These are phyloP conservation scores for Siniperca obscura DNA, from an alignment of 2,797 vertebrate species.

Conservation along the genomic window DNA sequence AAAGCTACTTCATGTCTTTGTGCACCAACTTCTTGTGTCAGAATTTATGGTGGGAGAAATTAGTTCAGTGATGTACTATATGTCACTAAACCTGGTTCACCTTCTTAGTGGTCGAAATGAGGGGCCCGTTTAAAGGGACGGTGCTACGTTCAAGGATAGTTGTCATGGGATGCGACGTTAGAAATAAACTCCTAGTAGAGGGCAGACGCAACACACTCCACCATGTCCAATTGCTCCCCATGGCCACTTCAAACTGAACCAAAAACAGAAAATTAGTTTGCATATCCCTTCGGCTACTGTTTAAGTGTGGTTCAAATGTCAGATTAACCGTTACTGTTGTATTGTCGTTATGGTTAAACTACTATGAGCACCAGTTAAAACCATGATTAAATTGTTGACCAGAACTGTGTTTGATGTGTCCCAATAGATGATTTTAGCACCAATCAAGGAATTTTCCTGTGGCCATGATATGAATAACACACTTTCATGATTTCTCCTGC, in stretches of 20 bases:
- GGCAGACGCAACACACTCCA: slow-evolving; percentile 6
- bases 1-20: background rate
- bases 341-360: background rate
- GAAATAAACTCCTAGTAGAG: background rate
- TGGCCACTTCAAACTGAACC: background rate
- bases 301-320: background rate
- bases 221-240: slow-evolving; percentile 20
- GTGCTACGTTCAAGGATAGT: background rate
- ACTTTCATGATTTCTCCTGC: slow-evolving; percentile 35
- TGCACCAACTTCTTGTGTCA: background rate
- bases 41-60: background rate
- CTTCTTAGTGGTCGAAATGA: background rate
- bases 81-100: background rate
- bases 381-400: slow-evolving; percentile 2
- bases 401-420: slow-evolving; percentile 34
- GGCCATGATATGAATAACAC: background rate
- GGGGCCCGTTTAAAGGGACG: background rate
- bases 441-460: background rate
- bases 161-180: background rate
- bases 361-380: slow-evolving; percentile 9
- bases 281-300: slow-evolving; percentile 16
- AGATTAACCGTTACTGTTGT: background rate
- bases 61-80: background rate
- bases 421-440: slow-evolving; percentile 25
- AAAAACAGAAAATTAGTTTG: slow-evolving; percentile 8